These are phyloP conservation scores for Poeciliopsis gracilis DNA, from an alignment of 2,797 vertebrate genomes.

Conservation along the genomic window DNA sequence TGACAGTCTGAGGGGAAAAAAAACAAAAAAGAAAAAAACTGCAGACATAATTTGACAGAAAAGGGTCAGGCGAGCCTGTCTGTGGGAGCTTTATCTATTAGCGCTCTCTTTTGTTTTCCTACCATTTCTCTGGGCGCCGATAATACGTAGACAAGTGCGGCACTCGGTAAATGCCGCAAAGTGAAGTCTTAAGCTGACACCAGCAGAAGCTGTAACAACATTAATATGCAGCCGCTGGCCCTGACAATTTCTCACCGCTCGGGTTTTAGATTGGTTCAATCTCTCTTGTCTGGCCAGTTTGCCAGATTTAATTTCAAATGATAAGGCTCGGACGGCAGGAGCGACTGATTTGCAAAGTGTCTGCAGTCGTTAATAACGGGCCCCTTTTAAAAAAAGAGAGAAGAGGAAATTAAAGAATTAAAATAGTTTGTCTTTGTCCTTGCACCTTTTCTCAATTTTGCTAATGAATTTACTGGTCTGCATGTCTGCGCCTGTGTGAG, in stretches of 20 bases:
- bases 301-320: conserved; percentile 77
- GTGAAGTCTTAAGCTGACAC: conserved; percentile 70
- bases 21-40: conserved; percentile 18
- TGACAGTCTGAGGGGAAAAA: conserved; percentile 11
- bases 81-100: conserved; percentile 54
- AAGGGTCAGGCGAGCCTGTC: conserved; percentile 60
- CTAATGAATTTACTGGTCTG: conserved; percentile 27
- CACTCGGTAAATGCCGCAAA: conserved; percentile 54
- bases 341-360: conserved; percentile 63
- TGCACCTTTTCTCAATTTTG: conserved; percentile 32
- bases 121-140: conserved; percentile 44
- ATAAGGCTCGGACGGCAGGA: conserved; percentile 66
- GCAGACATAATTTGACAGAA: conserved; percentile 40
- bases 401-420: conserved; percentile 15
- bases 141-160: conserved; percentile 31
- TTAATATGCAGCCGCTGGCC: conserved; percentile 74
- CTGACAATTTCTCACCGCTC: conserved; percentile 58
- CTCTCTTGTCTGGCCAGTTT: conserved; percentile 67
- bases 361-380: conserved; percentile 59
- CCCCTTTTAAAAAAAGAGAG: conserved; percentile 27
- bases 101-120: conserved; percentile 41
- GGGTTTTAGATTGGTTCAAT: conserved; percentile 72
- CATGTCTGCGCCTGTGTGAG: background rate
- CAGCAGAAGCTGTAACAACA: conserved; percentile 65
- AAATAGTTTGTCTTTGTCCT: conserved; percentile 37